phyloP scores from a whole-genome alignment of 2,113 vertebrate genomes.

The Ploceus nigricollis region DNA sequence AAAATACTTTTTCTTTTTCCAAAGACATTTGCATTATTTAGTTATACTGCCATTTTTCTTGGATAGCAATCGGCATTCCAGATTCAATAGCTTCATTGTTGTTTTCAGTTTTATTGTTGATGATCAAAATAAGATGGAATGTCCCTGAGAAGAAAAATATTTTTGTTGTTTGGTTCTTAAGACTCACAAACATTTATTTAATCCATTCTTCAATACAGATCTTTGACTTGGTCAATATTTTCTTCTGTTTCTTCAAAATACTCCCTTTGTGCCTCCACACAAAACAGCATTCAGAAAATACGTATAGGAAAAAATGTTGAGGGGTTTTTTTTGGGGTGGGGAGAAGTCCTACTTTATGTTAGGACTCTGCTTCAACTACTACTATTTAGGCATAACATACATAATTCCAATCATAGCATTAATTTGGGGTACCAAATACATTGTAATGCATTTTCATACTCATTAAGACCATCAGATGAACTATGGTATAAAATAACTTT shows the following conservation, averaged over 20 bases:
- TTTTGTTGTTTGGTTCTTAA: slow-evolving; percentile 63
- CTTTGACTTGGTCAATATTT: slow-evolving; percentile 69
- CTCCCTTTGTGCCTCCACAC: slow-evolving; percentile 58
- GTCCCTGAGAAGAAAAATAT: slow-evolving; percentile 63
- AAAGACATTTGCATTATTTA: slow-evolving; percentile 38
- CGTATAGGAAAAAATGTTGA: neutral
- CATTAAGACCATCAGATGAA: neutral
- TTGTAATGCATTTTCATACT: neutral
- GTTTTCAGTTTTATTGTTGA: slow-evolving; percentile 47
- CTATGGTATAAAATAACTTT: neutral
- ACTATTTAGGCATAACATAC: neutral
- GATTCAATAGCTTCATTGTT: slow-evolving; percentile 53
- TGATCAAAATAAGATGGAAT: slow-evolving; percentile 63
- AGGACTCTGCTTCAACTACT: neutral
- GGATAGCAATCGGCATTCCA: slow-evolving; percentile 51
- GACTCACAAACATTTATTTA: slow-evolving; percentile 69
- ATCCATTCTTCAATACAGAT: slow-evolving; percentile 60
- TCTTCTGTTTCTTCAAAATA: slow-evolving; percentile 59
- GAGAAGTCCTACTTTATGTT: neutral
- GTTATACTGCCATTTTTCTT: slow-evolving; percentile 51
- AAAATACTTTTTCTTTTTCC: neutral
- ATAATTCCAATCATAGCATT: neutral
- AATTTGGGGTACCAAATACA: neutral
- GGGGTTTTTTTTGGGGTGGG: neutral
- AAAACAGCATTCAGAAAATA: slow-evolving; percentile 48